phyloP scores from a whole-genome alignment of 2,888 invertebrate genomes.

The Apamea epomidion region DNA sequence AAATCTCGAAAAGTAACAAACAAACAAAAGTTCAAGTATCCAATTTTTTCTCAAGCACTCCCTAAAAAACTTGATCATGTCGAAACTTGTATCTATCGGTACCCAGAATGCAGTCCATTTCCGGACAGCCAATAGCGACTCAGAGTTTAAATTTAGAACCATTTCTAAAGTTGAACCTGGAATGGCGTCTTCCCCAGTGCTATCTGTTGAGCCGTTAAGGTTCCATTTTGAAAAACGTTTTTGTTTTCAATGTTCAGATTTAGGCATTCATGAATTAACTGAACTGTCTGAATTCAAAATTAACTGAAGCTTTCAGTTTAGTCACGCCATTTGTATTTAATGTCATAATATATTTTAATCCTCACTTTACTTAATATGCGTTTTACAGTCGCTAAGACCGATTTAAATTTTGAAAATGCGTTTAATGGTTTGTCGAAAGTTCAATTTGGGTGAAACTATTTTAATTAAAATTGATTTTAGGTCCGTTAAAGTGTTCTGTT shows the following conservation, averaged over 20 bases:
- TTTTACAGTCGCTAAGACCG: slow-evolving; percentile 39
- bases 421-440: slow-evolving; percentile 44
- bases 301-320: slow-evolving; percentile 53
- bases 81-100: slow-evolving; percentile 68
- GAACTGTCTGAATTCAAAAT: slow-evolving; percentile 40
- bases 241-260: slow-evolving; percentile 36
- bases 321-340: slow-evolving; percentile 50
- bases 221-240: slow-evolving; percentile 61
- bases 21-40: slow-evolving; percentile 35
- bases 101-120: slow-evolving; percentile 79
- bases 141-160: slow-evolving; percentile 78
- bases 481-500: slow-evolving; percentile 43
- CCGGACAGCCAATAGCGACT: slow-evolving; percentile 72
- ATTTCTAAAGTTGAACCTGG: slow-evolving; percentile 66
- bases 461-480: slow-evolving; percentile 67
- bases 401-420: slow-evolving; percentile 50
- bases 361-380: slow-evolving; percentile 43
- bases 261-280: slow-evolving; percentile 54
- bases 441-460: slow-evolving; percentile 58
- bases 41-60: slow-evolving; percentile 51
- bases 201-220: slow-evolving; percentile 55
- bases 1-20: slow-evolving; percentile 55
- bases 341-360: slow-evolving; percentile 56
- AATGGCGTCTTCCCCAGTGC: slow-evolving; percentile 59
- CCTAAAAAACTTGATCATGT: slow-evolving; percentile 61